phyloP scores from a whole-genome alignment of 1,140 invertebrate genomes.

The Drosophila tristis region DNA sequence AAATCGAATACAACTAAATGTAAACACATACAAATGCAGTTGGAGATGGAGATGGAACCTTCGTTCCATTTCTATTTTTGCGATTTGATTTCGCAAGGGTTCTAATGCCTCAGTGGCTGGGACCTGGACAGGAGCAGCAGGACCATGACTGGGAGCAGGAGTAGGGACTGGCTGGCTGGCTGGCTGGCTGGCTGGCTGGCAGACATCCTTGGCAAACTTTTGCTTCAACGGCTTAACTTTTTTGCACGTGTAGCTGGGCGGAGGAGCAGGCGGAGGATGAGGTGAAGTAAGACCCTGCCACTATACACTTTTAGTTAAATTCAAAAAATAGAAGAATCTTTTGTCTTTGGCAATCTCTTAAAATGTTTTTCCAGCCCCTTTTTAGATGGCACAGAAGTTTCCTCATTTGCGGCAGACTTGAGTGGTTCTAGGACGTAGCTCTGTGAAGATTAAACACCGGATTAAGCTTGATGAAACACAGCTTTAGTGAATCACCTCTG shows the following conservation, averaged over 20 bases:
- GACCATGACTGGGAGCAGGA: not conserved
- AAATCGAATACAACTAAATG: slow-evolving; percentile 81
- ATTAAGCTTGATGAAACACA: slow-evolving; percentile 23
- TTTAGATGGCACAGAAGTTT: slow-evolving; percentile 19
- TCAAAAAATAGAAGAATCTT: slow-evolving; percentile 22
- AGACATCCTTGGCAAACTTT: slow-evolving; percentile 66
- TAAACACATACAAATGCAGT: slow-evolving; percentile 78
- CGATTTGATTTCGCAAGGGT: slow-evolving; percentile 64
- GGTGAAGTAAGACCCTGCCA: slow-evolving; percentile 3
- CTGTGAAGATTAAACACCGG: not conserved
- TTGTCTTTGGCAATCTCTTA: slow-evolving; percentile 61
- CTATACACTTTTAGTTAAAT: slow-evolving; percentile 32
- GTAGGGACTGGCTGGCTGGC: slow-evolving; percentile 27
- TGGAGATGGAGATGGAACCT: slow-evolving; percentile 18
- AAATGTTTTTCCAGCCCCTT: slow-evolving; percentile 60
- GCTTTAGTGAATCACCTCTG: not conserved
- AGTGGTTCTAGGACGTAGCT: not conserved
- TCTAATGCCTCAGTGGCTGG: slow-evolving; percentile 51
- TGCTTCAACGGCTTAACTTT: slow-evolving; percentile 74
- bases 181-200: slow-evolving; percentile 36
- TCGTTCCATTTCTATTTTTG: slow-evolving; percentile 27
- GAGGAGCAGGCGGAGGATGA: slow-evolving; percentile 14
- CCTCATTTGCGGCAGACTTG: slow-evolving; percentile 20
- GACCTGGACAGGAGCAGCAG: not conserved
- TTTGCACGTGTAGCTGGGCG: slow-evolving; percentile 66